Base-by-base conservation (phyloP, 2,113 vertebrate species). In the Festucalex cinctus region DNA sequence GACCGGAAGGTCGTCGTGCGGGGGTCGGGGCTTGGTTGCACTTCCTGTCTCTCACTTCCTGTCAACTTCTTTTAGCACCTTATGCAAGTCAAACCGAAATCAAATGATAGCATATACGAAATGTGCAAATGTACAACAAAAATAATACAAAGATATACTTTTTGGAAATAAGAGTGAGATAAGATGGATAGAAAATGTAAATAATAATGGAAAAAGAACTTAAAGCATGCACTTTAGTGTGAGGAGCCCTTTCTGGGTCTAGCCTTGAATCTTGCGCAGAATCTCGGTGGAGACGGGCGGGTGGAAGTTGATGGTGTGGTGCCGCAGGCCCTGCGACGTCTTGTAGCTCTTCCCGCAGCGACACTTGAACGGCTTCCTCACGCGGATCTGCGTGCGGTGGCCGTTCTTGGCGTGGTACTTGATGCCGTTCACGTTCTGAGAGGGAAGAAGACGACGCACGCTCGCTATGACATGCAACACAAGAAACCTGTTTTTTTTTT, bases 321-420 rank as follows among this genome's bases (percentile, higher is more conserved):
- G 97, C 83, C 96, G 92, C 91, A 99, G 94, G 81, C 97, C 97
- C 93, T 99, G 97, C 85, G 96, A 96, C 84, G 96, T 98, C 94
- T 98, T 99, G 94, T 99, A 99, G 94, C 97, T 99, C 93, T 99
- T 99, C 43, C 97, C 96, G n/a, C 97, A 99, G 84, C 97, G 97
- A 83, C 97, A 99, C 82, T 99, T 99, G 90, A 96, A 98, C 41
- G 96, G 95, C 83, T 98, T 99, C 88, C 97, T 94, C 78, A 99
- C 96, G 0, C 97, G 96, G 81, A 99, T 98, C 91, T 99, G 97
- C 0, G 97, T 98, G 89, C 97, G 93, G 93, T 99, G 97, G 73
- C 97, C 97, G 6, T 99, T 99, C 92, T 99, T 99, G 86, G 97
- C 97, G 1, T 99, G 97, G 92, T 99, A 99, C 87, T 99, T 99